phyloP scores from a whole-genome alignment of 2,888 invertebrate genomes.

The Drymonia ruficornis region DNA sequence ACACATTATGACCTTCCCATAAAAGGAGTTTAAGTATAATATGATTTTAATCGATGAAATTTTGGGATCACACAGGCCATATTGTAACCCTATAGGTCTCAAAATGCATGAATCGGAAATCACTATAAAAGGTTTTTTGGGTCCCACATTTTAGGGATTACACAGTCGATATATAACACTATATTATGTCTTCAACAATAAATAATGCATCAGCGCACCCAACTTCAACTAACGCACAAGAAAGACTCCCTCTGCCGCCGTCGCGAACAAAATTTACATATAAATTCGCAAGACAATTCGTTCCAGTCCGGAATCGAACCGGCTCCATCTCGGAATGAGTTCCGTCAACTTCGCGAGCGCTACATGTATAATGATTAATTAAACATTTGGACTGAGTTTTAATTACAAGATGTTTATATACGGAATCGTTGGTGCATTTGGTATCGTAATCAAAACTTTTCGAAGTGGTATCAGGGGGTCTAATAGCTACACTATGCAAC shows the following conservation, averaged over 20 bases:
- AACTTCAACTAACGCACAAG: slow-evolving; percentile 24
- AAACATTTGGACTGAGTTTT: slow-evolving; percentile 46
- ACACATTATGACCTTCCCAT: no score
- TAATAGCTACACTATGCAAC: no score
- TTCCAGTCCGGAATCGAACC: slow-evolving; percentile 57
- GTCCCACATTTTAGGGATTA: no score
- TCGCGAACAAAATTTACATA: slow-evolving; percentile 53
- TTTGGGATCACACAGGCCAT: no score
- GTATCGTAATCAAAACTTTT: slow-evolving; percentile 6
- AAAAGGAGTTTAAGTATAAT: no score
- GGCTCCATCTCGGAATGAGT: slow-evolving; percentile 46
- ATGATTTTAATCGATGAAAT: no score
- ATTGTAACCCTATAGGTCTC: no score
- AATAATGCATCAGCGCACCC: slow-evolving; percentile 11
- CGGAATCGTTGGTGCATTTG: no score
- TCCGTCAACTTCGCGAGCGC: slow-evolving; percentile 41
- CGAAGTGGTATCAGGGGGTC: no score
- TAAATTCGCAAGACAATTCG: slow-evolving; percentile 62
- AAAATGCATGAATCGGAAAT: no score
- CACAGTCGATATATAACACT: no score
- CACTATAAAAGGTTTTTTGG: no score
- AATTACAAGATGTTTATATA: slow-evolving; percentile 37
- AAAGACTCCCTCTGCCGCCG: slow-evolving; percentile 41
- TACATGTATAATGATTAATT: slow-evolving; percentile 54
- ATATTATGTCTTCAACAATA: slow-evolving; percentile 10